Conservation (phyloP, 2,888 invertebrate genomes). For the Epistrophe grossulariae region DNA sequence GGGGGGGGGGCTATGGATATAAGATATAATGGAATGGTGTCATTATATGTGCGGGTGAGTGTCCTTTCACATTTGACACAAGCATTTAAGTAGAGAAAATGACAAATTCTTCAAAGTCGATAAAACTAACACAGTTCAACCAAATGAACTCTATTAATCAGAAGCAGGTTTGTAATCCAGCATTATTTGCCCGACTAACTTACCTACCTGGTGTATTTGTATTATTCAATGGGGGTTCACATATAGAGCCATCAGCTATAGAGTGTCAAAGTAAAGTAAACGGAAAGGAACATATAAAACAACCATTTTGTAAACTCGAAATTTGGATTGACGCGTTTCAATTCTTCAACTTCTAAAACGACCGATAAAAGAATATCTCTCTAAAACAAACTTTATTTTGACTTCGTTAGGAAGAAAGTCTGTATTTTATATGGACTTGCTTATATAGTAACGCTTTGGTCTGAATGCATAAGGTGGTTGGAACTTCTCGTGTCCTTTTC, state of each 20-base stretch:
- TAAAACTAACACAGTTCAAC: slow-evolving; percentile 44
- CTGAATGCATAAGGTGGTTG: neutral
- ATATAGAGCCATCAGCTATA: neutral
- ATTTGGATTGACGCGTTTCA: slow-evolving; percentile 38
- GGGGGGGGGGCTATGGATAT: neutral
- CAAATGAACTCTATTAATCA: slow-evolving; percentile 56
- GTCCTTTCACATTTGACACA: slow-evolving; percentile 20
- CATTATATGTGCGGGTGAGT: neutral
- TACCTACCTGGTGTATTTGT: neutral
- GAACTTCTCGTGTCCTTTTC: neutral
- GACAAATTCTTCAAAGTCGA: slow-evolving; percentile 46
- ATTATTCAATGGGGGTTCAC: neutral
- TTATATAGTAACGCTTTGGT: slow-evolving; percentile 17
- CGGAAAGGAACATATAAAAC: neutral
- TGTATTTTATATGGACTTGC: neutral
- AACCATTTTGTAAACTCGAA: slow-evolving; percentile 7
- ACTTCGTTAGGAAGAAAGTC: slow-evolving; percentile 26
- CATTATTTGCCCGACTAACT: slow-evolving; percentile 18
- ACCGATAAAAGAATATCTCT: slow-evolving; percentile 9
- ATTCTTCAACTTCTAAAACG: neutral
- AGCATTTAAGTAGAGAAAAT: slow-evolving; percentile 21
- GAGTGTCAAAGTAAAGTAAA: slow-evolving; percentile 40
- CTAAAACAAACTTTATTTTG: slow-evolving; percentile 10
- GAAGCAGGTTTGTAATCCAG: slow-evolving; percentile 28
- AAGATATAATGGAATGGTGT: slow-evolving; percentile 10